Evolutionary conservation across 2,113 vertebrate species (phyloP).

Genomic region (Galemys pyrenaicus): DNA sequence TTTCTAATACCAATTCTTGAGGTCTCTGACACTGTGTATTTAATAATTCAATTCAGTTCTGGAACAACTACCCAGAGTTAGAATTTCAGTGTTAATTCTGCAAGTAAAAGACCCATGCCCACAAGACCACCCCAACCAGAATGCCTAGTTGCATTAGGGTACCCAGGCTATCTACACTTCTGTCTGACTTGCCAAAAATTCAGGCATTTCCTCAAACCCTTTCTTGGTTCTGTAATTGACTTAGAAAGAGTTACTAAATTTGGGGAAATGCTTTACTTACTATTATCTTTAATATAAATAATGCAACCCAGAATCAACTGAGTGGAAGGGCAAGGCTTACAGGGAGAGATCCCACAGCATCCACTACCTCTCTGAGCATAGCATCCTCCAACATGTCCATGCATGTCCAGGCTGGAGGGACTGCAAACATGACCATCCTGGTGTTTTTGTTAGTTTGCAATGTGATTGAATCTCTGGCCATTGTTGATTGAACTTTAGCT

Average conservation of each 20-base stretch:
- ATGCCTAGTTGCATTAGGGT: background rate
- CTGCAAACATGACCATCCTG: background rate
- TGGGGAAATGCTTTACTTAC: background rate
- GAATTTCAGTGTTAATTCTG: background rate
- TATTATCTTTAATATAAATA: background rate
- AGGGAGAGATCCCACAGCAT: background rate
- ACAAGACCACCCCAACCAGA: background rate
- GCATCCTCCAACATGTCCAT: background rate
- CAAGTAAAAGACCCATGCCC: background rate
- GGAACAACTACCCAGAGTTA: background rate
- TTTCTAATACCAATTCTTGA: background rate
- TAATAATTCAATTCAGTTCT: background rate
- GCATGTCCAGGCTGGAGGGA: background rate
- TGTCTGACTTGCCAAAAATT: background rate
- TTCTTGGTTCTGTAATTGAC: background rate
- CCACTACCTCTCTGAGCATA: no score
- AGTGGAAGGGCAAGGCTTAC: no score
- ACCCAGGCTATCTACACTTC: background rate
- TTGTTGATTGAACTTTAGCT: background rate
- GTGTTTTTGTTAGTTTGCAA: background rate
- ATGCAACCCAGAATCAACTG: background rate
- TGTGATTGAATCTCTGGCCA: background rate
- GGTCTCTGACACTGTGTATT: background rate
- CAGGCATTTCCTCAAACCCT: fast-evolving
- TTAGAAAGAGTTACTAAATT: background rate